phyloP scores from a whole-genome alignment of 2,113 vertebrate species.

The Rhea americana region DNA sequence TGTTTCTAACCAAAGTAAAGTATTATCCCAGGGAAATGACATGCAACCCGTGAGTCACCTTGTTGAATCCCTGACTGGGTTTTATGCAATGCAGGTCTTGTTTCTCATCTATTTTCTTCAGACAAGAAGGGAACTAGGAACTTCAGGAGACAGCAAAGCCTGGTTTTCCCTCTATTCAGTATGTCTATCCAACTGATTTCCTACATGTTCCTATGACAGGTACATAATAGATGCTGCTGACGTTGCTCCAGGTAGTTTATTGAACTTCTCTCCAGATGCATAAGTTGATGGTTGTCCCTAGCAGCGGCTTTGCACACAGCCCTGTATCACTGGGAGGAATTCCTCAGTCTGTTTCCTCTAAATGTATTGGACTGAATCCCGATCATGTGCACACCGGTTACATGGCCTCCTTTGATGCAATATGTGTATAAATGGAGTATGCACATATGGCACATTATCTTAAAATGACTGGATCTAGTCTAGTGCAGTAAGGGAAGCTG shows the following conservation, averaged over 20 bases:
- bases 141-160: background rate
- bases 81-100: background rate
- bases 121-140: background rate
- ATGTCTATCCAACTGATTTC: background rate
- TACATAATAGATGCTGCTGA: background rate
- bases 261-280: background rate
- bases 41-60: background rate
- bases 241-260: too few relatives aligned
- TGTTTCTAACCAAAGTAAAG: background rate
- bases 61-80: background rate
- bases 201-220: background rate
- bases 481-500: background rate
- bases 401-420: background rate
- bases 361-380: background rate
- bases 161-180: background rate
- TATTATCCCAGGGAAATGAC: background rate
- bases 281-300: background rate
- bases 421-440: accelerated
- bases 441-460: background rate
- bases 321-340: background rate
- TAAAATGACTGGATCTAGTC: background rate
- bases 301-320: too few relatives aligned
- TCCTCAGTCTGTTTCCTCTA: background rate
- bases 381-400: background rate
- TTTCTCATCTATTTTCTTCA: background rate